Evolutionary conservation across 92 coral and sea anemone genomes (phyloP).

Genomic region (Palythoa grandiflora): DNA sequence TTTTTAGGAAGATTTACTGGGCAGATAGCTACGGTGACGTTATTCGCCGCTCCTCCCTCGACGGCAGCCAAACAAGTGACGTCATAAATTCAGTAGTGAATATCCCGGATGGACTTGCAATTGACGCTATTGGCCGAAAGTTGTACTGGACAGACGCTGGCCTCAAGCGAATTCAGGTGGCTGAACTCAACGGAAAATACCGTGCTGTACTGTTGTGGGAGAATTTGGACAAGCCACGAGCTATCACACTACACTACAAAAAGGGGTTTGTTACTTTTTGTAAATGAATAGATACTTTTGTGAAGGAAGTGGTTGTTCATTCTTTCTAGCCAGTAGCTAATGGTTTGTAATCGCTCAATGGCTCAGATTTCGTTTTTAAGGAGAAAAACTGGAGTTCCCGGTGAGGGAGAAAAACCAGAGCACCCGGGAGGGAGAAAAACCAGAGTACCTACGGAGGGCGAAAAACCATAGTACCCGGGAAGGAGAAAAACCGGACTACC

Average conservation of each 20-base stretch:
- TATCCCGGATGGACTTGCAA: conserved; percentile 41
- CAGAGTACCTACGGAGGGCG: no score
- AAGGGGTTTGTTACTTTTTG: conserved; percentile 10
- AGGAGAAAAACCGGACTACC: no score
- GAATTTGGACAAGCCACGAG: conserved; percentile 41
- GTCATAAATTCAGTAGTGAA: background rate
- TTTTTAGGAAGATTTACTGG: conserved; percentile 45
- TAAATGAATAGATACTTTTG: no score
- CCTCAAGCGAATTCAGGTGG: conserved; percentile 38
- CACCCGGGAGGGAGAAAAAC: no score
- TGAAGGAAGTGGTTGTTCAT: no score
- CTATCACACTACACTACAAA: conserved; percentile 25
- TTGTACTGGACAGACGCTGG: conserved; percentile 51
- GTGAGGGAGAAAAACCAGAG: no score
- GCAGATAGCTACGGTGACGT: conserved; percentile 44
- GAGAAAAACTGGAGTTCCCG: no score
- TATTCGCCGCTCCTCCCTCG: conserved; percentile 19
- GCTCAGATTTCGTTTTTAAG: no score
- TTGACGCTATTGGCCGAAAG: conserved; percentile 30
- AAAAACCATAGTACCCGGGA: no score
- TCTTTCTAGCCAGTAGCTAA: no score
- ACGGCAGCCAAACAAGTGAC: conserved; percentile 22
- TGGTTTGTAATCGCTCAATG: no score
- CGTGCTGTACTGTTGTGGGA: conserved; percentile 36
- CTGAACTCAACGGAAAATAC: conserved; percentile 30